Evolutionary conservation across 2,888 invertebrate genomes (phyloP), one percentile per base, ranked within the genome.

Genomic region (Agrotis exclamationis): DNA sequence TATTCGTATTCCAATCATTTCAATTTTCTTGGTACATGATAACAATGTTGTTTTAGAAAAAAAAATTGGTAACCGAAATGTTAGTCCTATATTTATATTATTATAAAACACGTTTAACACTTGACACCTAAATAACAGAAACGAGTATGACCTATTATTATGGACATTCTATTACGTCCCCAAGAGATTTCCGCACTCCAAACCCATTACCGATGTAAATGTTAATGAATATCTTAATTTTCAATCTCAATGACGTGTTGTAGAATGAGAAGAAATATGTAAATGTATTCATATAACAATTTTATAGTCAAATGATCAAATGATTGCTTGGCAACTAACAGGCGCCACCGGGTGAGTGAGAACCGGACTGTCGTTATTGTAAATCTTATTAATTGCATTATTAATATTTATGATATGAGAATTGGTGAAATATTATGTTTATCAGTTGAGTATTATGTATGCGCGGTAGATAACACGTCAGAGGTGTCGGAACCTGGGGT

Each of bases 361-460:
- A 70, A 80, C 80, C 78, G 82, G 82, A 76, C 80, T 69, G 33
- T 18, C 54, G 74, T 71, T 72, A 83, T 77, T 75, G 70, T 86
- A 85, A 82, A 86, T 86, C 79, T 79, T 82, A 60, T 84, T 79
- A 77, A 76, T 79, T 65, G 57, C 70, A 48, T 47, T 71, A 74
- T 80, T 77, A 79, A 74, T 85, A 80, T 84, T 83, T 80, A 85
- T 80, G 69, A 74, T 75, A 74, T 53, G 33, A 14, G 24, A 47
- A 60, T 78, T 76, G 51, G 44, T 77, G 65, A 75, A 73, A 69
- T 48, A 74, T 70, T 48, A 74, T 70, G 68, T 69, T 20, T 47
- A 63, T 69, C 47, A 57, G 44, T 57, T 59, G 62, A 24, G 44
- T 65, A 48, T 80, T 57, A 79, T 71, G 24, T 22, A 70, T 63